Conservation (phyloP, 2,888 invertebrate species). For the Dasysyrphus tricinctus region DNA sequence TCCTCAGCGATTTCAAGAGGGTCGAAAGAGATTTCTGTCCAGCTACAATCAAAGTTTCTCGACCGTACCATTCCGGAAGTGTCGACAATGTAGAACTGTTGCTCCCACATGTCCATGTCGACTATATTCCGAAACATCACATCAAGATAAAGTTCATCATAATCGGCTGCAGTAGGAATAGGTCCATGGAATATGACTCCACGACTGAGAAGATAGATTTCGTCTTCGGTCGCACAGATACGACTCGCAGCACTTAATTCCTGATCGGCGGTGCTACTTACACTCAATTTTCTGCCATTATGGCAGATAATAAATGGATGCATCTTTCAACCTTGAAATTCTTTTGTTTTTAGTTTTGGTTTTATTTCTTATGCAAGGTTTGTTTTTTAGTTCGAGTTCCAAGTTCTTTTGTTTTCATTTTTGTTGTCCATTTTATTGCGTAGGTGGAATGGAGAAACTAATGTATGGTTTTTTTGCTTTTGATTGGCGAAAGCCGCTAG, state of each 20-base stretch:
- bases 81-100: constrained; percentile 62
- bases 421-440: constrained; percentile 41
- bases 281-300: constrained; percentile 45
- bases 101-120: constrained; percentile 61
- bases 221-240: constrained; percentile 43
- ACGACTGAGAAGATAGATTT: constrained; percentile 57
- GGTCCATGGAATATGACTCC: constrained; percentile 35
- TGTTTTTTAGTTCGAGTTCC: background rate
- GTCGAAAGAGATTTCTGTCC: constrained; percentile 81
- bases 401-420: constrained; percentile 43
- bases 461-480: background rate
- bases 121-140: constrained; percentile 59
- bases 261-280: constrained; percentile 21
- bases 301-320: constrained; percentile 59
- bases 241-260: constrained; percentile 49
- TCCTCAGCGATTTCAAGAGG: constrained; percentile 81
- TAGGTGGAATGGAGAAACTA: constrained; percentile 16
- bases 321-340: constrained; percentile 50
- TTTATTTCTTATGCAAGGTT: constrained; percentile 40
- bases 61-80: constrained; percentile 47
- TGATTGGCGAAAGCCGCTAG: background rate
- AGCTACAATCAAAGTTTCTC: constrained; percentile 70
- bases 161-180: constrained; percentile 30
- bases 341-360: constrained; percentile 23
- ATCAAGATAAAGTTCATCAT: constrained; percentile 34